Conservation (phyloP, 2,113 vertebrate species). For the Orientallactaga bullata region DNA sequence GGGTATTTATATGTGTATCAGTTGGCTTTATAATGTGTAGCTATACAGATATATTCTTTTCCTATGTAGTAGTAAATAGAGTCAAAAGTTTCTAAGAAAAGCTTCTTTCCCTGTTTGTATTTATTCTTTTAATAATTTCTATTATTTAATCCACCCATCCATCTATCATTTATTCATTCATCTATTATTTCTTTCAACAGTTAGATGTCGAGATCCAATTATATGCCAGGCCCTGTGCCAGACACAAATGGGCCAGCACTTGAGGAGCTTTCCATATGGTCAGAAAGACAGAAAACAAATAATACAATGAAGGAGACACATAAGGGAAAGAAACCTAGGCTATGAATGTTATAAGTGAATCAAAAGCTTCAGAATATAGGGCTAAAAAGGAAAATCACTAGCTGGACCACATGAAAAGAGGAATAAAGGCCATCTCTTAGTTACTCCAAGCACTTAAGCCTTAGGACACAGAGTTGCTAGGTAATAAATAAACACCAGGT, state of each 20-base stretch:
- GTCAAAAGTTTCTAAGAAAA: conserved; percentile 4
- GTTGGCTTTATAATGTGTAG: background rate
- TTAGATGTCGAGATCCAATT: background rate
- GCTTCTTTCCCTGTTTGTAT: conserved; percentile 14
- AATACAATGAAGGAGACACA: background rate
- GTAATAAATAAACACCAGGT: background rate
- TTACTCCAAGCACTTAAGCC: background rate
- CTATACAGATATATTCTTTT: conserved; percentile 14
- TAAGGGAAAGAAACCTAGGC: background rate
- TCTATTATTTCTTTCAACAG: background rate
- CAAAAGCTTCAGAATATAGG: background rate
- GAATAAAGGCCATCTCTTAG: background rate
- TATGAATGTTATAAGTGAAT: background rate
- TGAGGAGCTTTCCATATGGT: background rate
- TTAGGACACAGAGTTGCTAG: background rate
- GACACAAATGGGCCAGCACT: background rate
- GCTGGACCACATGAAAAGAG: background rate
- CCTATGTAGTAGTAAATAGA: background rate
- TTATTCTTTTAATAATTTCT: background rate
- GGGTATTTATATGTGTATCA: background rate
- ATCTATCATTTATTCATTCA: background rate
- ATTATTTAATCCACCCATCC: background rate
- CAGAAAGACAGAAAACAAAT: background rate
- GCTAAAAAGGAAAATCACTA: conserved; percentile 2
- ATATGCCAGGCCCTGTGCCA: background rate